phyloP scores from a whole-genome alignment of 2,888 invertebrate genomes.

The Sminthurinus aureus region DNA sequence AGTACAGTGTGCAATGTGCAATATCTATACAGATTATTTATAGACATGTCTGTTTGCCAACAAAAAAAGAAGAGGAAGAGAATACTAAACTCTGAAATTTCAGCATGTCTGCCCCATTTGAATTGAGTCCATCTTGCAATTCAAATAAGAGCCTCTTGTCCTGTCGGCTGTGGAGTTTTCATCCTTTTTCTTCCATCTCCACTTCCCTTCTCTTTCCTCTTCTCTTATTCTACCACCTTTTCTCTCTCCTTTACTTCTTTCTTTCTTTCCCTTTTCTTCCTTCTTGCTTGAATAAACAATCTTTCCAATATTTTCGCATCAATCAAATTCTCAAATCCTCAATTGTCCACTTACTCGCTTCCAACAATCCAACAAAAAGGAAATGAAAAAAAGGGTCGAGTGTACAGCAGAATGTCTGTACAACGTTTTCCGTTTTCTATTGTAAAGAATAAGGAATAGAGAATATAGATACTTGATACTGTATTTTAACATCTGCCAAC shows the following conservation, averaged over 20 bases:
- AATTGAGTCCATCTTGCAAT: constrained; percentile 7
- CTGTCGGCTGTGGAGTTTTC: neutral
- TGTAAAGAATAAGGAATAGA: no score
- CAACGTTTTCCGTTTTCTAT: no score
- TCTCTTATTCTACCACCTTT: neutral
- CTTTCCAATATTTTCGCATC: neutral
- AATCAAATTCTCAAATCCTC: neutral
- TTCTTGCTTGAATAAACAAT: neutral
- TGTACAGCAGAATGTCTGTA: no score
- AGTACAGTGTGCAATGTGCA: no score
- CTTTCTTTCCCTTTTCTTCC: neutral
- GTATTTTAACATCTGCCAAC: no score
- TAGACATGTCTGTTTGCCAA: no score
- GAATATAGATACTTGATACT: no score
- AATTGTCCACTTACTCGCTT: neutral
- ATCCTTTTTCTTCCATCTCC: neutral
- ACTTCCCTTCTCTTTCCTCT: neutral
- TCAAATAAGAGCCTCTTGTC: constrained; percentile 1
- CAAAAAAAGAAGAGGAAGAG: neutral
- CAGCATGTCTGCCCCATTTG: constrained; percentile 25
- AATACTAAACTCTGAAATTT: constrained; percentile 9
- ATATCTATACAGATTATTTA: no score
- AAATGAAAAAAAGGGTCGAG: no score
- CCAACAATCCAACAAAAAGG: no score
- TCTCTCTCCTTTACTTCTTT: neutral